phyloP scores from a whole-genome alignment of 2,797 vertebrate species.

The Helicolenus hilgendorfi region DNA sequence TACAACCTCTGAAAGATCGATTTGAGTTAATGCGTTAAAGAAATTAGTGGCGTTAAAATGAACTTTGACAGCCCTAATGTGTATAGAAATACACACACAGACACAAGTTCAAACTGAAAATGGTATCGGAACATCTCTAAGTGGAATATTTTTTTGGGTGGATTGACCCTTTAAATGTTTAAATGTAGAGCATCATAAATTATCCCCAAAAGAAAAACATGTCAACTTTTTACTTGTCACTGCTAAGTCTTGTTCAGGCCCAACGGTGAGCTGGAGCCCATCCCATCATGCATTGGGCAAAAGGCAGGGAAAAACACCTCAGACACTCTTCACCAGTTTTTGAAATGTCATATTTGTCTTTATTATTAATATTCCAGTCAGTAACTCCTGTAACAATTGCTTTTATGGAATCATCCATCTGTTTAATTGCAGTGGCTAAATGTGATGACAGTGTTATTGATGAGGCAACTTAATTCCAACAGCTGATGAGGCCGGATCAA shows the following conservation, averaged over 20 bases:
- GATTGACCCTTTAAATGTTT: background rate
- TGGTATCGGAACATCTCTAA: no score
- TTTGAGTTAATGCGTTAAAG: no score
- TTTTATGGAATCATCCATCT: constrained; percentile 84
- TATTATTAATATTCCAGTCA: constrained; percentile 82
- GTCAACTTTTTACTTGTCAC: background rate
- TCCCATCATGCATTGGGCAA: background rate
- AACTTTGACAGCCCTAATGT: no score
- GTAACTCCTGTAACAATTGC: constrained; percentile 73
- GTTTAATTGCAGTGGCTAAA: constrained; percentile 85
- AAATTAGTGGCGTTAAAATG: no score
- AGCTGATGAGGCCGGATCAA: constrained; percentile 80
- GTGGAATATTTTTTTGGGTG: rapidly evolving
- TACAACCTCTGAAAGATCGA: no score
- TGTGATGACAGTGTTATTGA: constrained; percentile 85
- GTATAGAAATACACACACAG: no score
- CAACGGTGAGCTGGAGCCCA: background rate
- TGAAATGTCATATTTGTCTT: constrained; percentile 53
- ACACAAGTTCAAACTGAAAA: no score
- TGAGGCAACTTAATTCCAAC: constrained; percentile 79
- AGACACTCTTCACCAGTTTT: constrained; percentile 8
- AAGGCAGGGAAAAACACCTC: background rate
- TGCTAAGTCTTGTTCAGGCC: background rate
- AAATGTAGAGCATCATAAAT: background rate
- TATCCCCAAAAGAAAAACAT: background rate